phyloP scores from a whole-genome alignment of 1,140 invertebrate species.

The Cryptotermes secundus region DNA sequence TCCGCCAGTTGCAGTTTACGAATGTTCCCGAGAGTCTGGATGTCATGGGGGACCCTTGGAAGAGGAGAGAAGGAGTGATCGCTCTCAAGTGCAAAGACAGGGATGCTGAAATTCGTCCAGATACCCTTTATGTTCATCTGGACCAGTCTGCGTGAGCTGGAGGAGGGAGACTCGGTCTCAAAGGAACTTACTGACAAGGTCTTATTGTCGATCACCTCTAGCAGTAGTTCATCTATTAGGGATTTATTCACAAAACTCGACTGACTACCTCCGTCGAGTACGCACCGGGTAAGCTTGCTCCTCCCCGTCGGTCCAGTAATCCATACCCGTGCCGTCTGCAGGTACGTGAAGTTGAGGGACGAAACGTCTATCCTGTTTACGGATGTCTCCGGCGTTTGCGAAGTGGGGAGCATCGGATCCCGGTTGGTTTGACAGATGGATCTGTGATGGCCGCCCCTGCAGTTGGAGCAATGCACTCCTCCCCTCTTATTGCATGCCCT shows the following conservation, averaged over 20 bases:
- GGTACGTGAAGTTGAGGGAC: background rate
- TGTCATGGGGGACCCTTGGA: background rate
- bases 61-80: background rate
- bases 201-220: background rate
- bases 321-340: background rate
- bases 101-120: background rate
- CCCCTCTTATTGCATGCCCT: background rate
- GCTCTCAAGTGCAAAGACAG: background rate
- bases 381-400: no score
- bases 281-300: background rate
- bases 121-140: background rate
- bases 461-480: background rate
- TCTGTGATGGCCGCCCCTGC: background rate
- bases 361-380: background rate
- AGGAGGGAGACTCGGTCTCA: background rate
- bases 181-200: background rate
- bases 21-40: background rate
- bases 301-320: background rate
- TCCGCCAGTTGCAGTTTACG: background rate
- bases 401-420: background rate
- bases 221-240: background rate
- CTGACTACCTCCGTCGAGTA: background rate
- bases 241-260: background rate
- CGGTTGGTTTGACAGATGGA: background rate
- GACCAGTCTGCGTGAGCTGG: background rate